Percentiles rank a stretch among this genome's conserved stretches.
Evolutionary conservation across 1,140 invertebrate genomes (phyloP).

Genomic region (Chionoecetes opilio): DNA sequence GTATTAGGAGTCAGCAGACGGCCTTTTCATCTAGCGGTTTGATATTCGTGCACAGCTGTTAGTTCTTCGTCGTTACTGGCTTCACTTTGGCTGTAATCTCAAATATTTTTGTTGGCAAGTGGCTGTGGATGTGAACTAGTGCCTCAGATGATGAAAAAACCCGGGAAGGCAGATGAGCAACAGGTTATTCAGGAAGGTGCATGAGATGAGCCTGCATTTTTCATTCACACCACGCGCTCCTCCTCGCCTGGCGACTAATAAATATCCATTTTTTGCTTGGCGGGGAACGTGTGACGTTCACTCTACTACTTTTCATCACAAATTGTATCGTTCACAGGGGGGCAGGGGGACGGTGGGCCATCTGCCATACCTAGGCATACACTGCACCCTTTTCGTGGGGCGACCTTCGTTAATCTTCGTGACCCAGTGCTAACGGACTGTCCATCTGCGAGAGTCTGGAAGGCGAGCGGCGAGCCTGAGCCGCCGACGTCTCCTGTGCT

Average conservation of each 20-base stretch:
- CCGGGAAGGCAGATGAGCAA: not conserved
- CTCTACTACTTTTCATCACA: not conserved
- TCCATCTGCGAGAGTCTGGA: not conserved
- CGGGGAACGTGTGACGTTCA: not conserved
- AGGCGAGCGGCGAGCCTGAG: not conserved
- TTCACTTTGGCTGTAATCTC: not conserved
- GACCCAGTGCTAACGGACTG: not conserved
- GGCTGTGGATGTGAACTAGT: slow-evolving; percentile 17
- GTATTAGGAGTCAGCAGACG: slow-evolving; percentile 75
- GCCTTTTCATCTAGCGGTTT: slow-evolving; percentile 74
- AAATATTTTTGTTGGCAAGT: not conserved
- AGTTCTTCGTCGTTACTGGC: slow-evolving; percentile 47
- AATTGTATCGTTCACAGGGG: not conserved
- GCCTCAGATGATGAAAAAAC: not conserved
- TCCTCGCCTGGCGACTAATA: slow-evolving; percentile 58
- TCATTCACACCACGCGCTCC: slow-evolving; percentile 68
- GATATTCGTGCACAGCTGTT: slow-evolving; percentile 70
- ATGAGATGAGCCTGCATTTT: not conserved
- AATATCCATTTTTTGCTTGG: slow-evolving; percentile 67
- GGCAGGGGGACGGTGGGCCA: not conserved
- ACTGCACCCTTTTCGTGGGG: not conserved
- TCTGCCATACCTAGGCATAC: not conserved
- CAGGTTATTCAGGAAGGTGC: slow-evolving; percentile 6
- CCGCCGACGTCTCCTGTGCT: slow-evolving; percentile 40
- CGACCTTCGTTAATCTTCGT: slow-evolving; percentile 38